These are phyloP conservation scores for Psophia crepitans DNA, from an alignment of 2,113 vertebrate species.

Conservation along the genomic window DNA sequence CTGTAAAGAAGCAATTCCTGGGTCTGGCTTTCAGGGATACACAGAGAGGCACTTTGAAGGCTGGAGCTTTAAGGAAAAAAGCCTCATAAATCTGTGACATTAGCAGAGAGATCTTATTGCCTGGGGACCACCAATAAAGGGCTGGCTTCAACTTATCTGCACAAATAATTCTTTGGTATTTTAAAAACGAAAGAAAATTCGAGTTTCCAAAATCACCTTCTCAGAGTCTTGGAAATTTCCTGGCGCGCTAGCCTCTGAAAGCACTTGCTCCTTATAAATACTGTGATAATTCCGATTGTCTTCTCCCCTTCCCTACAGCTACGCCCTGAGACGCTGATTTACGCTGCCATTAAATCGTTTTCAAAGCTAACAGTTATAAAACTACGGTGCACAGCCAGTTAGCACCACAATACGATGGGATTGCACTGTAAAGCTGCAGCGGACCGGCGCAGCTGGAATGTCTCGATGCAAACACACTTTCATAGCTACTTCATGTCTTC, in stretches of 20 bases:
- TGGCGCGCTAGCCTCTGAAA: not conserved
- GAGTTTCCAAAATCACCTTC: not conserved
- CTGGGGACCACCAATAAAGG: not conserved
- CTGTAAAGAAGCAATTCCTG: not conserved
- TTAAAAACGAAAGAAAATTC: not conserved
- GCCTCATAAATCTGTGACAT: not conserved
- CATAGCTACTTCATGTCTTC: not conserved
- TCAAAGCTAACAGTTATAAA: not conserved
- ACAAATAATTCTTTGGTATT: not conserved
- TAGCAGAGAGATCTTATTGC: not conserved
- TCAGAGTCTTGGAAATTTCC: not conserved
- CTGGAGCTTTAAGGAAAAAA: not conserved
- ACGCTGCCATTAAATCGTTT: not conserved
- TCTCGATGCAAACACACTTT: not conserved
- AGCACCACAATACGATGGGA: not conserved
- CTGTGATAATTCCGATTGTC: not conserved
- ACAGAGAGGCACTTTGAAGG: not conserved
- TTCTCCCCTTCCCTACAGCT: not conserved
- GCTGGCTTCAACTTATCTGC: not conserved
- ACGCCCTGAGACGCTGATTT: not conserved
- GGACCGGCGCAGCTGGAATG: fast-evolving
- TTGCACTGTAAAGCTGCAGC: not conserved
- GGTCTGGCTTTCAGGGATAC: not conserved
- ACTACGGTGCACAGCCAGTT: fast-evolving
- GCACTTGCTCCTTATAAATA: not conserved